phyloP scores from a whole-genome alignment of 2,888 invertebrate species.

The Xiphydria camelus region DNA sequence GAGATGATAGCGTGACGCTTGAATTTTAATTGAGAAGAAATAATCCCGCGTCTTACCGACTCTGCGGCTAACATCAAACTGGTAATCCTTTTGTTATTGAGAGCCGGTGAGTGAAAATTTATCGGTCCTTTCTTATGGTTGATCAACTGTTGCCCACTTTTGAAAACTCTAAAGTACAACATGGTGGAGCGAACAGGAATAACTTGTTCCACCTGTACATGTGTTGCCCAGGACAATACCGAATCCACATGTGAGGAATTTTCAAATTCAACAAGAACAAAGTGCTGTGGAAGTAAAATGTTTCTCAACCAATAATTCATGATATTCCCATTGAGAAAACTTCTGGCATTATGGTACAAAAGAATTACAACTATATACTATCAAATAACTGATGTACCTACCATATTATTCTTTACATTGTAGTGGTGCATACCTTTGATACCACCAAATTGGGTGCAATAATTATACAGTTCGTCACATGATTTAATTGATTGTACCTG shows the following conservation, averaged over 20 bases:
- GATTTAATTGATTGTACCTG: constrained; percentile 77
- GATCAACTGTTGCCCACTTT: constrained; percentile 34
- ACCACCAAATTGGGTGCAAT: constrained; percentile 70
- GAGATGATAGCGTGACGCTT: background rate
- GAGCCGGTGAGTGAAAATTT: too few relatives aligned
- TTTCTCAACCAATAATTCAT: too few relatives aligned
- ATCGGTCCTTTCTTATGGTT: constrained; percentile 63
- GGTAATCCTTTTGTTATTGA: constrained; percentile 58
- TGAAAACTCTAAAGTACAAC: constrained; percentile 68
- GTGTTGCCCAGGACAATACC: constrained; percentile 63
- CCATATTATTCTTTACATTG: constrained; percentile 50
- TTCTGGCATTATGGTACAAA: background rate
- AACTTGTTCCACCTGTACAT: constrained; percentile 63
- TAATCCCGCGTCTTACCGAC: constrained; percentile 48
- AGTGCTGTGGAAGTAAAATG: constrained; percentile 63
- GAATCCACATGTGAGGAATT: constrained; percentile 61
- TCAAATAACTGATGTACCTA: constrained; percentile 37
- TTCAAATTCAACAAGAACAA: constrained; percentile 75
- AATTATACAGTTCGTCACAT: constrained; percentile 68
- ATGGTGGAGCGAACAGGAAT: constrained; percentile 72
- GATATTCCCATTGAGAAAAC: constrained; percentile 3
- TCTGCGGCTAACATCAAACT: constrained; percentile 59
- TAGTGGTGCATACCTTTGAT: constrained; percentile 72
- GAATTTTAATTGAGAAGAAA: too few relatives aligned
- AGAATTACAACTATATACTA: too few relatives aligned